Percentiles rank a stretch among this genome's conserved stretches.
Conservation (phyloP, 2,888 invertebrate genomes). For the Mylabris sibirica region DNA sequence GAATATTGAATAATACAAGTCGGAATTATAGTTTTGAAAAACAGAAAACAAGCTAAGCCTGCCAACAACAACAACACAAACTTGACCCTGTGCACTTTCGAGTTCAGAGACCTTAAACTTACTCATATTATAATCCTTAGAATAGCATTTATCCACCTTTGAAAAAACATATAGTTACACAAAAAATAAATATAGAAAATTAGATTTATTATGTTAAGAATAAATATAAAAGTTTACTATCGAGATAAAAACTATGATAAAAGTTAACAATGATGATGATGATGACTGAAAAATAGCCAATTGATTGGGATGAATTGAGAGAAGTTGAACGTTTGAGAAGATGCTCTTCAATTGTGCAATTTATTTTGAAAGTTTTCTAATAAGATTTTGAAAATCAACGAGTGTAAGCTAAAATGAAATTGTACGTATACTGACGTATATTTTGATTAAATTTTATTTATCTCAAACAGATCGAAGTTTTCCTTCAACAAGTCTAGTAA, state of each 20-base stretch:
- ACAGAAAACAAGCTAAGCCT: background rate
- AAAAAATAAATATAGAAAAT: background rate
- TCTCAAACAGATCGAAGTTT: background rate
- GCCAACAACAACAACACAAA: constrained; percentile 1
- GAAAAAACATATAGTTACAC: background rate
- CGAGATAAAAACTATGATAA: background rate
- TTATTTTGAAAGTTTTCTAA: background rate
- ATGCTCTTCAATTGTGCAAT: background rate
- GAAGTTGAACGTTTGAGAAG: background rate
- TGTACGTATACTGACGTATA: background rate
- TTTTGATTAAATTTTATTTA: background rate
- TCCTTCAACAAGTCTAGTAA: background rate
- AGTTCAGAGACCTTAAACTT: constrained; percentile 2
- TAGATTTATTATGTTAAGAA: background rate
- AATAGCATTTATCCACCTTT: background rate
- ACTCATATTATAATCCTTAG: background rate
- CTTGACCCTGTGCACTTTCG: constrained; percentile 12
- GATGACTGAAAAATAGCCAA: background rate
- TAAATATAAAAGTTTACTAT: background rate
- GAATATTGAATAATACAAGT: background rate
- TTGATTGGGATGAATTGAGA: background rate
- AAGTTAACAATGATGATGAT: background rate
- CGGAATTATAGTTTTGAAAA: background rate
- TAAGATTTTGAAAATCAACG: background rate
- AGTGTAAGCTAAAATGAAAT: background rate